These are phyloP conservation scores for Rafetus swinhoei DNA, from an alignment of 2,113 vertebrate species.

Conservation along the genomic window DNA sequence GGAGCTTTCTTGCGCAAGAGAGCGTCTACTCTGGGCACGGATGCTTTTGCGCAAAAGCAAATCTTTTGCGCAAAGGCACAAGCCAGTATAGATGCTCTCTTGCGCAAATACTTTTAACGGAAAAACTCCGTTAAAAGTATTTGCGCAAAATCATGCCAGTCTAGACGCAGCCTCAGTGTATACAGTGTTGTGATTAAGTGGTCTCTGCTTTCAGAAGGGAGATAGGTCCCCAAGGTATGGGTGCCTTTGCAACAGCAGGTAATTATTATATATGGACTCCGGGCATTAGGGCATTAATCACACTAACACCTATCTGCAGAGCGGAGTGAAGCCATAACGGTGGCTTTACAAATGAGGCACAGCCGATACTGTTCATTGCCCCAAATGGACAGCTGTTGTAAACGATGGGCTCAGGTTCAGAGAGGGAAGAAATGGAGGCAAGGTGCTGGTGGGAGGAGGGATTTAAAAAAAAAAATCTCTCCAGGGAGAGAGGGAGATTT, in stretches of 20 bases:
- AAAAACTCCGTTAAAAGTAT: too few species aligned
- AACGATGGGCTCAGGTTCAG: slow-evolving; percentile 46
- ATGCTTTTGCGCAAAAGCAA: too few species aligned
- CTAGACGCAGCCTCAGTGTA: too few species aligned
- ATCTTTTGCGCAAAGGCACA: too few species aligned
- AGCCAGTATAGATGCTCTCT: too few species aligned
- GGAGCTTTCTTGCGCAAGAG: too few species aligned
- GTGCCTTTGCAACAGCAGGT: slow-evolving; percentile 63
- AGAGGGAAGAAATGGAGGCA: not conserved
- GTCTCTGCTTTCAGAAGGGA: slow-evolving; percentile 56
- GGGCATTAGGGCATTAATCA: slow-evolving; percentile 59
- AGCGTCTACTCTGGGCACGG: too few species aligned
- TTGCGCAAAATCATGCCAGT: too few species aligned
- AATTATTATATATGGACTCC: slow-evolving; percentile 65
- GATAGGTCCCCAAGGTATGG: slow-evolving; percentile 64
- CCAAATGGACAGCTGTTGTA: slow-evolving; percentile 48
- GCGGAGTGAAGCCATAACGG: slow-evolving; percentile 63
- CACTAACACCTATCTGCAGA: slow-evolving; percentile 67
- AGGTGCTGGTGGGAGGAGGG: not conserved
- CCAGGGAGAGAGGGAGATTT: slow-evolving; percentile 21
- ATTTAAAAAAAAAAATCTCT: not conserved
- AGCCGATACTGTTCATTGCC: slow-evolving; percentile 46
- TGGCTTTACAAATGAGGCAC: slow-evolving; percentile 64
- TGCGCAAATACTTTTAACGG: too few species aligned
- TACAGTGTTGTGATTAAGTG: slow-evolving; percentile 67